Evolutionary conservation across 2,888 invertebrate genomes (phyloP), one percentile per base, ranked within the genome.

Genomic region (Andrena haemorrhoa): DNA sequence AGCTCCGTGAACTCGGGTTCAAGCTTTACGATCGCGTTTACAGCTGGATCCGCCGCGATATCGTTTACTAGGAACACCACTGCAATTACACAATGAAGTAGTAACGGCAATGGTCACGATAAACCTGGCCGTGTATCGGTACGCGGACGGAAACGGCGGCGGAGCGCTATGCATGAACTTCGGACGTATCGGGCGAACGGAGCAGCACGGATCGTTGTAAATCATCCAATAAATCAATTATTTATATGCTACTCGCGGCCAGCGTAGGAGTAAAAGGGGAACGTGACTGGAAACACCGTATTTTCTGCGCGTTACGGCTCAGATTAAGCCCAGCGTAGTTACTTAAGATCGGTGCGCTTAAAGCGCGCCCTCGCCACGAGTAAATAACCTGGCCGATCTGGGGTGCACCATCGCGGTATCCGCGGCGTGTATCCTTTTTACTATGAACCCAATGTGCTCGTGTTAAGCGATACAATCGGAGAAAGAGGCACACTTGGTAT

Each of bases 1-100:
- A 83, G 71, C 72, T 81, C 84, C 89, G 84, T 91, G 91, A 91
- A 91, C 91, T 87, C 91, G 88, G 75, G 91, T 91, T 91, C 91
- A 90, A 87, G 88, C 87, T 86, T 89, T 88, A 85, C 88, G 89
- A 90, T 88, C 87, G 86, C 84, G 74, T 76, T 84, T 86, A 86
- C 88, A 88, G 86, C 89, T 88, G 87, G 88, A 76, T 83, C 75
- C 78, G 79, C 60, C 71, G 79, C 81, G 89, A 89, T 90, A 90
- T 90, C 89, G 85, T 79, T 84, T 88, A 89, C 89, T 84, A 81
- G 79, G 86, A 90, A 90, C 86, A 83, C 84, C 84, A 76, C 81
- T 82, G 87, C 88, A 88, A 86, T 88, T 88, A 87, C 88, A 89
- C 89, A 89, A 90, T 88, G 87, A 85, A 88, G 85, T 87, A 87